Conservation (phyloP, 2,797 vertebrate genomes). For the Enteromius treurensis region DNA sequence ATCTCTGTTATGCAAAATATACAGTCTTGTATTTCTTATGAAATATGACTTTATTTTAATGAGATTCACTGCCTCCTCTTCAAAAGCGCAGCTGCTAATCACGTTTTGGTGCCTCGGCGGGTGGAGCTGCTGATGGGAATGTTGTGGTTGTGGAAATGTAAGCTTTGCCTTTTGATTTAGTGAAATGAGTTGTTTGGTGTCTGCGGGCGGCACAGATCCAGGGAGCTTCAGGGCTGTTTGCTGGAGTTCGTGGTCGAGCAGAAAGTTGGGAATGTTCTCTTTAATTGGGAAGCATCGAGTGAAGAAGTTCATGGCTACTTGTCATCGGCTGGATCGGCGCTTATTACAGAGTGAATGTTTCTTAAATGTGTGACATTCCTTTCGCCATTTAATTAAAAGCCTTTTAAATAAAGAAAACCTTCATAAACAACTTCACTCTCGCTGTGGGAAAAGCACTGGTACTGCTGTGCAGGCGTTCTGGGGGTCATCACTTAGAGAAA, state of each 20-base stretch:
- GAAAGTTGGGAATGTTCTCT: slow-evolving; percentile 27
- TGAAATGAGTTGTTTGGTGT: slow-evolving; percentile 21
- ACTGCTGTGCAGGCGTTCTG: slow-evolving; percentile 22
- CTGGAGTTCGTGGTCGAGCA: neutral
- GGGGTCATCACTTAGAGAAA: slow-evolving; percentile 20
- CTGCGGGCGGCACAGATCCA: neutral
- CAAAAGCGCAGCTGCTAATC: neutral
- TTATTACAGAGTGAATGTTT: slow-evolving; percentile 45
- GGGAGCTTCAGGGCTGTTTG: neutral
- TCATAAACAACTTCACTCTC: slow-evolving; percentile 52
- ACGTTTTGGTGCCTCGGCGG: neutral
- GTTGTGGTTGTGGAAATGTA: neutral
- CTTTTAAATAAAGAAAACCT: slow-evolving; percentile 13
- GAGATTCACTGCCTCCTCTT: neutral
- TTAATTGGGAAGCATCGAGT: slow-evolving; percentile 49
- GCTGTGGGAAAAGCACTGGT: slow-evolving; percentile 40
- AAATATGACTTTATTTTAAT: neutral
- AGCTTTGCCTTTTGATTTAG: neutral
- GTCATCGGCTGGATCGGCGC: neutral
- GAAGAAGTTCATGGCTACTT: slow-evolving; percentile 36
- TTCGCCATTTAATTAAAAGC: slow-evolving; percentile 42
- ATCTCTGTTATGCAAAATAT: neutral
- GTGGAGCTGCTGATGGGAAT: neutral
- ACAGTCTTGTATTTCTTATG: neutral
- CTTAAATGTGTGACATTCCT: slow-evolving; percentile 32